Base-by-base conservation (phyloP, 1,140 invertebrate genomes). In the Potamilus streckersoni region DNA sequence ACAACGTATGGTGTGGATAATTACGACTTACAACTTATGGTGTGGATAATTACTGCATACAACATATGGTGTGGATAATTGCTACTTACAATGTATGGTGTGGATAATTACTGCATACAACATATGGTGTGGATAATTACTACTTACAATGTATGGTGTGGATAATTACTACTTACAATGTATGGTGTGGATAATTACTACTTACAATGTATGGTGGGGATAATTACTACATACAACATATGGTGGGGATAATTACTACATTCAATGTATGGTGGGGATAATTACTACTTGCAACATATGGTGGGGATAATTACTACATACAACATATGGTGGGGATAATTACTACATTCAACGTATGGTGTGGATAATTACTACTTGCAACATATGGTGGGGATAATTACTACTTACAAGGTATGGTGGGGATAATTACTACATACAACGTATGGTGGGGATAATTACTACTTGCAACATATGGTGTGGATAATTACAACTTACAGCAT, bases 181-280 rank as follows among this genome's bases (percentile, higher is more conserved):
- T 98, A 96, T 2, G 98, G 98, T 3, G 98, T 99, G 16, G 97
- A n/a, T n/a, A n/a, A n/a, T n/a, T n/a, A n/a, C n/a, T n/a, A n/a
- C n/a, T n/a, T n/a, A n/a, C n/a, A n/a, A n/a, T n/a, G n/a, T n/a
- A 70, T 5, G 14, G 2, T 70, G 56, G 13, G 70, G 11, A 61
- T 15, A 23, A 23, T 23, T 16, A 27, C 31, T 66, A 87, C 86
- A 83, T 82, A 91, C 90, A 62, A 99, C 94, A 86, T 98, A 96
- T 2, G 98, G 98, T 3, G 98, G 99, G 16, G 97, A n/a, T n/a
- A n/a, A n/a, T n/a, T n/a, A n/a, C n/a, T n/a, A n/a, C n/a, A n/a
- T n/a, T n/a, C n/a, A n/a, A n/a, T n/a, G n/a, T n/a, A 70, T 5
- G 14, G 2, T 70, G 56, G 13, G 70, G 11, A 61, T 15, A 23